Base-by-base conservation (phyloP, 2,113 vertebrate species). In the Gambusia affinis region DNA sequence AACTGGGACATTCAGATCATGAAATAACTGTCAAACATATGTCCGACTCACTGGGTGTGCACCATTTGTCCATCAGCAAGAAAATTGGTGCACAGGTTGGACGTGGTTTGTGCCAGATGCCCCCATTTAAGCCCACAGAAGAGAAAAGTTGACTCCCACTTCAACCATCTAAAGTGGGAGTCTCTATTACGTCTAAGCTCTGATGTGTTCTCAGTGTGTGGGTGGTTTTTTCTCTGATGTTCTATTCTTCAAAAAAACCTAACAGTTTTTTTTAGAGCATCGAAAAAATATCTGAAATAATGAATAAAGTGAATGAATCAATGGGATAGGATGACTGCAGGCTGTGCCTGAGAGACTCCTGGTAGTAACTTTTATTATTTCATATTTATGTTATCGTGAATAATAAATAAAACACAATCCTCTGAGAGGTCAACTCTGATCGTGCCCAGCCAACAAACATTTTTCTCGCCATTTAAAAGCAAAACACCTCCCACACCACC, bases 201-300 rank as follows among this genome's bases (percentile, higher is more conserved):
- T 3, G 37, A 30, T 44, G 31, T 60, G 27, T 42, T 47, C 12
- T 19, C 7, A 6, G 2, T 28, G 30, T 61, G 62, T 42, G 47
- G 57, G n/a, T 7, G 67, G 31, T 31, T 81, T 79, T 67, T 70
- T 60, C 76, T 44, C 28, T 35, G 28, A 66, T 37, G 22, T 47
- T 72, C 70, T 22, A 62, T 42, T 42, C 39, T 42, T 15, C 39
- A 42, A 42, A 42, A 42, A 19, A n/a, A 54, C 22, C 22, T 54
- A 24, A n/a, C 8, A n/a, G 51, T 0, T 57, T 57, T n/a, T 51
- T 3, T 57, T 10, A 10, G 22, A 57, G 51, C 51, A n/a, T n/a
- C 8, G 8, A n/a, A n/a, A 57, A 57, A 57, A 10, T 11, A 57
- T 5, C 60, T 15, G 15, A 62, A 30, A 30, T 62, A 30, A 15